Evolutionary conservation across 2,888 invertebrate species (phyloP).

Genomic region (Aphidoletes aphidimyza): DNA sequence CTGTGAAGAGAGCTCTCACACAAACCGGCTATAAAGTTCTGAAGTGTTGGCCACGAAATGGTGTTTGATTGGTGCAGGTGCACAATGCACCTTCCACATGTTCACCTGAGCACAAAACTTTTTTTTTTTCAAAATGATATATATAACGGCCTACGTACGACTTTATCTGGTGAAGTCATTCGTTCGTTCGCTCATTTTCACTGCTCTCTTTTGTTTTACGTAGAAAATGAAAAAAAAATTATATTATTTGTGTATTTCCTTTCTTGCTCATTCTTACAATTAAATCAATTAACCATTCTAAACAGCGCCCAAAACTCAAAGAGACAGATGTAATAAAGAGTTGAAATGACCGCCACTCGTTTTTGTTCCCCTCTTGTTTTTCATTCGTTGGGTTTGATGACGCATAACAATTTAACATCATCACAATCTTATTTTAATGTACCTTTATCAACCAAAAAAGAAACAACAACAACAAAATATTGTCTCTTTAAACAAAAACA

Average conservation of each 20-base stretch:
- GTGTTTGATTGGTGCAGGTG: constrained; percentile 41
- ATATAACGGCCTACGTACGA: background rate
- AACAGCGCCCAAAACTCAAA: background rate
- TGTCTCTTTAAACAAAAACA: background rate
- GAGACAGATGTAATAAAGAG: constrained; percentile 49
- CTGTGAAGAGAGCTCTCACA: background rate
- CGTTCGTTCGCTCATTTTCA: background rate
- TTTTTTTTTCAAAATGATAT: constrained; percentile 32
- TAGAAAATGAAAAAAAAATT: no score
- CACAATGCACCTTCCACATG: constrained; percentile 44
- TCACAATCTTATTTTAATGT: constrained; percentile 13
- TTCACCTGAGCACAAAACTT: constrained; percentile 27
- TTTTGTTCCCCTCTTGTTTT: background rate
- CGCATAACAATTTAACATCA: constrained; percentile 46
- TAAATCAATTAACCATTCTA: constrained; percentile 51
- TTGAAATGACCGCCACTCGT: background rate
- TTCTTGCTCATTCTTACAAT: constrained; percentile 40
- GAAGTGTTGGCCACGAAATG: constrained; percentile 36
- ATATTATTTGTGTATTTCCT: background rate
- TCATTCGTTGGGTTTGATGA: background rate
- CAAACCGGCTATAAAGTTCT: background rate
- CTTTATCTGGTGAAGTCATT: background rate
- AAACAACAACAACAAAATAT: background rate
- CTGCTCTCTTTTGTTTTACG: background rate
- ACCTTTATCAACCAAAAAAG: background rate